Evolutionary conservation across 2,888 invertebrate species (phyloP).

Genomic region (Lithophane socia): DNA sequence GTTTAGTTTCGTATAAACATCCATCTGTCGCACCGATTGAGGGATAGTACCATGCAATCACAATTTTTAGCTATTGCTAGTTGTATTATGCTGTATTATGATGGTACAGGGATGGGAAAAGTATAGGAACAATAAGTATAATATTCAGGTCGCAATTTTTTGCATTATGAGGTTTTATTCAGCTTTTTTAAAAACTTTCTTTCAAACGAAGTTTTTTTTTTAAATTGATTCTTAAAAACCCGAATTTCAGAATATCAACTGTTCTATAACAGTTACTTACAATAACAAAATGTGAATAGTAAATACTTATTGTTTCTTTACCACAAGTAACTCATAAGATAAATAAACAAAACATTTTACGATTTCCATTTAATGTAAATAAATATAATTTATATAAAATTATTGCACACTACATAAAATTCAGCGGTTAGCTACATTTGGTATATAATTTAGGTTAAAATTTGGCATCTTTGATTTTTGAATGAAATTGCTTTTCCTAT

Average conservation of each 20-base stretch:
- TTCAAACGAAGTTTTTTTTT: no score
- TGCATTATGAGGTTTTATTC: neutral
- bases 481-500: neutral
- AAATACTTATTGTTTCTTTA: conserved; percentile 39
- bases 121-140: conserved; percentile 30
- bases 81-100: conserved; percentile 29
- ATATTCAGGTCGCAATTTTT: neutral
- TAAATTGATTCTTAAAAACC: neutral
- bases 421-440: conserved; percentile 62
- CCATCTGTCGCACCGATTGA: conserved; percentile 68
- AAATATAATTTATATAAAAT: conserved; percentile 64
- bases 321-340: conserved; percentile 30
- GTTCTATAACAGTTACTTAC: neutral
- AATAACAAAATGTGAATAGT: no score
- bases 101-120: conserved; percentile 21
- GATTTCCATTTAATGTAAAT: conserved; percentile 68
- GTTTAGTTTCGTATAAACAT: conserved; percentile 61
- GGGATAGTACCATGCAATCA: conserved; percentile 47
- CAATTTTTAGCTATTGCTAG: conserved; percentile 17
- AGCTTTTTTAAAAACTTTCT: no score
- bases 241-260: neutral
- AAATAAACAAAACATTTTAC: conserved; percentile 63
- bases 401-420: conserved; percentile 55
- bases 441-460: conserved; percentile 35
- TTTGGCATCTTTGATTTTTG: conserved; percentile 45